Evolutionary conservation across 2,797 vertebrate genomes (phyloP).

Genomic region (Allobates femoralis): DNA sequence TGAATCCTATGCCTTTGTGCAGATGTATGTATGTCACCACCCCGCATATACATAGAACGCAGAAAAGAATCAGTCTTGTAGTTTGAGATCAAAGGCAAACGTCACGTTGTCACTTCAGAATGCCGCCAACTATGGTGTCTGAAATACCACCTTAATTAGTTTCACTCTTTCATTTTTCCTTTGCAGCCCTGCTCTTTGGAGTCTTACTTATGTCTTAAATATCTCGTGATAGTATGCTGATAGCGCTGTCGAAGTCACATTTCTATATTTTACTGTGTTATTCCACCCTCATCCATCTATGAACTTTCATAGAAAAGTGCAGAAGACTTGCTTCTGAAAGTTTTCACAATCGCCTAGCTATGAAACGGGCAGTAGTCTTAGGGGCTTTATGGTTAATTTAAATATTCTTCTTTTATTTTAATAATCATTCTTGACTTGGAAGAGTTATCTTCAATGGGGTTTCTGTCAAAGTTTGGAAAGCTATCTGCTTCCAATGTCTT

Average conservation of each 20-base stretch:
- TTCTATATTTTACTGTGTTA: neutral
- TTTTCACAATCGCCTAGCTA: neutral
- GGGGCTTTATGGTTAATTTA: neutral
- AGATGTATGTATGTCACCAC: conserved; percentile 13
- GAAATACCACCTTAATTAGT: conserved; percentile 29
- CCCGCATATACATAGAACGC: neutral
- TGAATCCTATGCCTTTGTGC: conserved; percentile 15
- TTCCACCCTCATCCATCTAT: neutral
- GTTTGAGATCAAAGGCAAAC: conserved; percentile 29
- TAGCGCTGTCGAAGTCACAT: neutral
- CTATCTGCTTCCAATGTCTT: neutral
- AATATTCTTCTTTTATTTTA: neutral
- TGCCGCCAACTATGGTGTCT: neutral
- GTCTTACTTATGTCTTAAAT: neutral
- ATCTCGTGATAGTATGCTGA: neutral
- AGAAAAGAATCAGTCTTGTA: neutral
- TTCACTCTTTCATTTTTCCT: neutral
- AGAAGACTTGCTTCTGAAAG: neutral
- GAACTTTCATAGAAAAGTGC: neutral
- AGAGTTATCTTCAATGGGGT: neutral
- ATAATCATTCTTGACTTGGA: neutral
- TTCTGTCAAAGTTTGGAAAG: no score
- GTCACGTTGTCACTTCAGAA: conserved; percentile 16
- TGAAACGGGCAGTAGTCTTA: neutral
- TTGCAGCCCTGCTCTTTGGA: conserved; percentile 23